phyloP scores from a whole-genome alignment of 1,140 invertebrate species.

The Drosophila bocqueti region DNA sequence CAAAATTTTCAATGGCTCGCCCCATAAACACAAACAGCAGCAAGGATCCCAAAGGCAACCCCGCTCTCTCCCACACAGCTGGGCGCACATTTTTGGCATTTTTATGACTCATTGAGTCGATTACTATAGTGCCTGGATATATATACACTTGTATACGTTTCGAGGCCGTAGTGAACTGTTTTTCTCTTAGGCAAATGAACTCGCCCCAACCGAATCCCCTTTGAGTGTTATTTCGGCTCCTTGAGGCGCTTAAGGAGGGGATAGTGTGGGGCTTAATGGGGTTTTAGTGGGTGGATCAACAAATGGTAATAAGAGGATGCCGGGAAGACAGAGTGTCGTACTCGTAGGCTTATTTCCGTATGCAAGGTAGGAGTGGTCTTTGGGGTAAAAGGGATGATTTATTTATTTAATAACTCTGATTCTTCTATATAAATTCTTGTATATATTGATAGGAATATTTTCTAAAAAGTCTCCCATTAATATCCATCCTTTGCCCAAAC shows the following conservation, averaged over 20 bases:
- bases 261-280: constrained; percentile 49
- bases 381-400: not conserved
- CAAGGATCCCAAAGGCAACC: constrained; percentile 15
- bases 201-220: constrained; percentile 11
- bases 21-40: constrained; percentile 63
- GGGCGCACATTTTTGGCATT: constrained; percentile 80
- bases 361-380: too few relatives aligned
- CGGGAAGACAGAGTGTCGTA: not conserved
- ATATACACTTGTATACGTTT: constrained; percentile 11
- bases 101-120: constrained; percentile 82
- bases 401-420: not conserved
- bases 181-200: constrained; percentile 71
- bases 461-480: not conserved
- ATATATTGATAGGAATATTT: too few relatives aligned
- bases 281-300: constrained; percentile 54
- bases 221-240: constrained; percentile 15
- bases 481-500: not conserved
- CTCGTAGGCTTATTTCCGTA: not conserved
- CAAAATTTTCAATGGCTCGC: constrained; percentile 67
- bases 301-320: constrained; percentile 47
- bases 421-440: not conserved
- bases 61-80: constrained; percentile 38
- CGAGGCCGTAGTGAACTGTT: constrained; percentile 46
- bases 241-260: constrained; percentile 29
- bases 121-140: constrained; percentile 65